A percentile compares a stretch with the other conserved stretches of the same genome.
Evolutionary conservation across 2,888 invertebrate genomes (phyloP).

Genomic region (Dynastes hyllus): DNA sequence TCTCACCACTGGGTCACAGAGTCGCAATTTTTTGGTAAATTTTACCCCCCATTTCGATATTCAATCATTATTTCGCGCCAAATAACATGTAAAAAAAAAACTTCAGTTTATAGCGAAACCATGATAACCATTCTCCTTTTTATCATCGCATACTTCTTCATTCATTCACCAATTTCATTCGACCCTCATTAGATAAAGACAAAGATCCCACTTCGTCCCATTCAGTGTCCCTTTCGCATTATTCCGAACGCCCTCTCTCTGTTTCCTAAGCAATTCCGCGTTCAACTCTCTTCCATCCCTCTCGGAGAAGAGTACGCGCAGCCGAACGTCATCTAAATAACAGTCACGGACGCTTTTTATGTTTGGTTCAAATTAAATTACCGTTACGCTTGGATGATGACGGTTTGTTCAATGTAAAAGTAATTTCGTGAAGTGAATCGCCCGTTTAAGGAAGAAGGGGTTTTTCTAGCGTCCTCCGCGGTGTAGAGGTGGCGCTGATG

Average conservation of each 20-base stretch:
- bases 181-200: slow-evolving; percentile 17
- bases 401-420: slow-evolving; percentile 47
- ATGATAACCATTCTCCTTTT: not conserved
- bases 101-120: not conserved
- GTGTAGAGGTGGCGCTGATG: not conserved
- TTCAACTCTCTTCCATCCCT: not conserved
- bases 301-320: not conserved
- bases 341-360: slow-evolving; percentile 47
- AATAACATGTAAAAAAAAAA: not conserved
- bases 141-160: not conserved
- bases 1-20: too few relatives aligned
- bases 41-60: too few relatives aligned
- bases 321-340: slow-evolving; percentile 43
- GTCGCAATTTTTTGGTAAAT: too few relatives aligned
- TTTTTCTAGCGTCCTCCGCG: slow-evolving; percentile 5
- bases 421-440: slow-evolving; percentile 45
- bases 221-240: not conserved
- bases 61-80: too few relatives aligned
- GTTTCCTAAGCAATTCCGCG: not conserved
- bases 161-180: slow-evolving; percentile 16
- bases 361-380: slow-evolving; percentile 46
- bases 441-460: slow-evolving; percentile 14
- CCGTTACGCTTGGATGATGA: slow-evolving; percentile 47
- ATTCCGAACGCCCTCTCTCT: not conserved
- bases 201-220: not conserved